Evolutionary conservation across 2,797 vertebrate species (phyloP).

Genomic region (Thamnophis elegans): DNA sequence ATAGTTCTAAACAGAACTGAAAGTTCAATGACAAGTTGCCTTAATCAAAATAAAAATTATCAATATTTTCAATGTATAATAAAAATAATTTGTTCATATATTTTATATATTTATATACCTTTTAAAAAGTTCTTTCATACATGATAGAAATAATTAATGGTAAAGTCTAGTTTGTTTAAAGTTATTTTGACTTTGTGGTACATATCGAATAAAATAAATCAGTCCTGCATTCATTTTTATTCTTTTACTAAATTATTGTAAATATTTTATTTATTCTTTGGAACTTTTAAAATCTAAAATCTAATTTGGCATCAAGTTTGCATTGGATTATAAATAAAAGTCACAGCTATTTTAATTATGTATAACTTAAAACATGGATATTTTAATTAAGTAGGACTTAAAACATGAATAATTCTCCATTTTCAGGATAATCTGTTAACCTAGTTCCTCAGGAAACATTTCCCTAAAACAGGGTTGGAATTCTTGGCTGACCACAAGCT

Average conservation of each 20-base stretch:
- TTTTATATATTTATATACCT: not conserved
- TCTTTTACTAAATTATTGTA: not conserved
- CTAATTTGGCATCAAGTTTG: not conserved
- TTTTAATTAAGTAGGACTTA: not conserved
- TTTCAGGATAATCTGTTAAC: not conserved
- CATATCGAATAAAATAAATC: not conserved
- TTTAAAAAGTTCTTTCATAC: not conserved
- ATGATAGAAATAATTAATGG: not conserved
- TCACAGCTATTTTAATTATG: not conserved
- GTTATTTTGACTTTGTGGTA: not conserved
- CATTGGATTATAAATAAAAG: not conserved
- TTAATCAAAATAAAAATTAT: slow-evolving; percentile 11
- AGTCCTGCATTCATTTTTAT: not conserved
- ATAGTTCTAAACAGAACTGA: not conserved
- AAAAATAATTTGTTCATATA: not conserved
- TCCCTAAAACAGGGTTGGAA: not conserved
- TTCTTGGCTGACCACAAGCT: not conserved
- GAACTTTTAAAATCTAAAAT: not conserved
- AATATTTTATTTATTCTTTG: not conserved
- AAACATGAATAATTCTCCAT: not conserved
- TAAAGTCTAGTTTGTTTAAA: not conserved
- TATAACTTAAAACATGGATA: not conserved
- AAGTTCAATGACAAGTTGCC: slow-evolving; percentile 51
- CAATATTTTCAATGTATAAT: not conserved
- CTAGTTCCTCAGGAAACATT: not conserved